phyloP scores from a whole-genome alignment of 2,113 vertebrate species.

The Struthio camelus region DNA sequence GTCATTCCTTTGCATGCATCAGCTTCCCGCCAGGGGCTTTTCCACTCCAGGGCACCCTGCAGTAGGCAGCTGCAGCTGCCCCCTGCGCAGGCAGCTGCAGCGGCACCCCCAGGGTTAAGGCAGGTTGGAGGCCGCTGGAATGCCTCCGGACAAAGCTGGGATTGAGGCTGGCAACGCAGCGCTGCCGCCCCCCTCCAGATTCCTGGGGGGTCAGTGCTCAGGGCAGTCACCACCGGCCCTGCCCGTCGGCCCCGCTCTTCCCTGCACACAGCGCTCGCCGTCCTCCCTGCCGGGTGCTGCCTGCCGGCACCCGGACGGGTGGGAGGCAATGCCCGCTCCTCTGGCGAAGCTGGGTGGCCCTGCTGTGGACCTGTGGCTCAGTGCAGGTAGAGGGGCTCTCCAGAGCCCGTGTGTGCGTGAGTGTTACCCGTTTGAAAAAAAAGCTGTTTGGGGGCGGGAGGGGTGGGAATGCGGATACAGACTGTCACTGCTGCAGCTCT shows the following conservation, averaged over 20 bases:
- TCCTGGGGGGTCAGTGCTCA: conserved; percentile 77
- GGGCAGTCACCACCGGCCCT: background rate
- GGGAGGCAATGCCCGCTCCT: background rate
- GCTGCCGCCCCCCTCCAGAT: conserved; percentile 75
- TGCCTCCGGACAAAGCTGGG: conserved; percentile 75
- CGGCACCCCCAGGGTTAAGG: background rate
- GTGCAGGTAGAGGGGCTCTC: background rate
- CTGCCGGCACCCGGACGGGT: background rate
- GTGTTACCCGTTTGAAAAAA: background rate
- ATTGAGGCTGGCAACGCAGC: conserved; percentile 67
- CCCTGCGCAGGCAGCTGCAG: background rate
- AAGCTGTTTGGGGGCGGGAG: background rate
- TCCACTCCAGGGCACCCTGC: accelerated
- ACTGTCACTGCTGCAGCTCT: background rate
- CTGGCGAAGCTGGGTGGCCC: background rate
- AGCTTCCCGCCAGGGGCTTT: background rate
- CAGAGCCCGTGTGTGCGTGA: background rate
- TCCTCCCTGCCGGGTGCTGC: conserved; percentile 3
- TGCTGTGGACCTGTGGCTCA: background rate
- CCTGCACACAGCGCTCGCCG: background rate
- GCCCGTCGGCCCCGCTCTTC: background rate
- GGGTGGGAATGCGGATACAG: background rate
- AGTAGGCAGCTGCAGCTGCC: background rate
- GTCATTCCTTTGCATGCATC: accelerated
- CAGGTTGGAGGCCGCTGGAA: conserved; percentile 66